A percentile compares a stretch with the other conserved stretches of the same genome.
Evolutionary conservation across 1,140 invertebrate species (phyloP).

Genomic region (Drosophila pseudoobscura): DNA sequence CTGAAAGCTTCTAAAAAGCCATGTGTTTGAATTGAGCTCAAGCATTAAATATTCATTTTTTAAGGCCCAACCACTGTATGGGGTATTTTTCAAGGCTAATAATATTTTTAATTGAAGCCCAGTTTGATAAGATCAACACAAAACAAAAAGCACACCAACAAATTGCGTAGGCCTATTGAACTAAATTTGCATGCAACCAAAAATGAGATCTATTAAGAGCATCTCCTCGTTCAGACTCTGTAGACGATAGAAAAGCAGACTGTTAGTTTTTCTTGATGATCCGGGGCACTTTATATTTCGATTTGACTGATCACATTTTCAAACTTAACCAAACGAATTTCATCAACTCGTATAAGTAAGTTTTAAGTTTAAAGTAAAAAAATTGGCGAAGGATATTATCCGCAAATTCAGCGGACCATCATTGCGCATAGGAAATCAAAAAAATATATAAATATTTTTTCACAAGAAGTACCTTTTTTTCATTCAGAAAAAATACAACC

Average conservation of each 20-base stretch:
- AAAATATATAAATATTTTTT: no score
- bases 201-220: constrained; percentile 66
- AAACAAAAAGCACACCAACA: constrained; percentile 23
- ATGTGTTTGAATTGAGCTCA: constrained; percentile 47
- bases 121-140: constrained; percentile 71
- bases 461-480: no score
- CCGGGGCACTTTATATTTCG: not conserved
- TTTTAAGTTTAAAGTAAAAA: no score
- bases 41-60: constrained; percentile 47
- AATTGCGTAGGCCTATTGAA: constrained; percentile 49
- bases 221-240: constrained; percentile 32
- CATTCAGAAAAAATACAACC: no score
- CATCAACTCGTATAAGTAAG: no score
- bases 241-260: not conserved
- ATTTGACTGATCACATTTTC: no score
- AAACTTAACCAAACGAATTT: no score
- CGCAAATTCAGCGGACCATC: no score
- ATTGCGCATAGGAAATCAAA: no score
- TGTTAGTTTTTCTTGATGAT: not conserved
- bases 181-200: constrained; percentile 69
- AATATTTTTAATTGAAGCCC: constrained; percentile 73
- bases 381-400: no score
- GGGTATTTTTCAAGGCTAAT: constrained; percentile 69
- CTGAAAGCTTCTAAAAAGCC: constrained; percentile 31
- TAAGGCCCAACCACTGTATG: constrained; percentile 33